Percentiles rank a stretch among this genome's conserved stretches.
Conservation (phyloP, 2,113 vertebrate species). For the Stigmatopora nigra region DNA sequence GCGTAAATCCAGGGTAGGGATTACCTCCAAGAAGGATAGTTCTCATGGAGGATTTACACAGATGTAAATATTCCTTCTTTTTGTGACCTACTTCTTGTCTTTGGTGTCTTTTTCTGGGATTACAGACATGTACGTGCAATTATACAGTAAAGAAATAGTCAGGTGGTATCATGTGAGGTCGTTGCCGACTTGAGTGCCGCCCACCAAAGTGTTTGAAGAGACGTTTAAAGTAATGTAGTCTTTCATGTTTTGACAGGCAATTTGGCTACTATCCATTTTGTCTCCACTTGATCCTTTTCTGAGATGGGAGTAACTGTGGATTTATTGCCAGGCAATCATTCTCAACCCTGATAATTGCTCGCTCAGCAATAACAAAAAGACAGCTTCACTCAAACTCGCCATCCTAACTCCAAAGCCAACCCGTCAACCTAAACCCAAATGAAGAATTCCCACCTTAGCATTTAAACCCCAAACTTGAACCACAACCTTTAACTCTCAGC, state of each 20-base stretch:
- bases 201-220: background rate
- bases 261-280: background rate
- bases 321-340: background rate
- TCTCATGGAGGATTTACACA: background rate
- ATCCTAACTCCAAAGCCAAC: background rate
- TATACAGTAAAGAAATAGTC: constrained; percentile 33
- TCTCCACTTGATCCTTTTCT: background rate
- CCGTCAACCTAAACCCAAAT: background rate
- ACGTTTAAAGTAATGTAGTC: background rate
- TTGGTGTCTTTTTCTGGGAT: constrained; percentile 1
- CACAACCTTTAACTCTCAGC: background rate
- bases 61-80: constrained; percentile 9
- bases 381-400: background rate
- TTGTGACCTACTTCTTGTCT: background rate
- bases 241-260: background rate
- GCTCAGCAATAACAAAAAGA: background rate
- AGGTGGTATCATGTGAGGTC: constrained; percentile 44
- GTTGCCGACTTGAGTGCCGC: constrained; percentile 34
- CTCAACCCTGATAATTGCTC: background rate
- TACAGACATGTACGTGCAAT: constrained; percentile 17
- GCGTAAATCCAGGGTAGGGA: constrained; percentile 14
- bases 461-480: background rate
- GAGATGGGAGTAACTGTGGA: background rate
- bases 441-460: too few species aligned
- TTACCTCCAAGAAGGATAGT: background rate